Conservation (phyloP, 37 sponge, comb jelly and placozoan species). For the Geodia barretti region DNA sequence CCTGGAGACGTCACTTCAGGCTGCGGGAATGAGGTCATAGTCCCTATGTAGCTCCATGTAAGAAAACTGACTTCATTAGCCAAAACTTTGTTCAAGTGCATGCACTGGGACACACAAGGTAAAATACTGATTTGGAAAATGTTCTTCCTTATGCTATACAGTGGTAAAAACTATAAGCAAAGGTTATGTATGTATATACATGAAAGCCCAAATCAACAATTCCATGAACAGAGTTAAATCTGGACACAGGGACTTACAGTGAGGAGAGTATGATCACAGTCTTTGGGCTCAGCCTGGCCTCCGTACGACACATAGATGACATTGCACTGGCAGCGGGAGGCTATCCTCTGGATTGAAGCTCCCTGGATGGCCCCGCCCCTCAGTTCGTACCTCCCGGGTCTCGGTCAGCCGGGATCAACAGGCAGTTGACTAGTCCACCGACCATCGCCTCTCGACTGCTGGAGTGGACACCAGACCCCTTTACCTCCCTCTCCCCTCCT, state of each 20-base stretch:
- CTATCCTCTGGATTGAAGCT: slow-evolving; percentile 77
- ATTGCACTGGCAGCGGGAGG: slow-evolving; percentile 84
- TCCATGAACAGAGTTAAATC: too few species aligned
- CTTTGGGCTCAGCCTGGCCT: slow-evolving; percentile 28
- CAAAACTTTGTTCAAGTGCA: too few species aligned
- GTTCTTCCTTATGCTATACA: too few species aligned
- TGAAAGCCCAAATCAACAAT: too few species aligned
- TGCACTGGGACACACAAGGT: too few species aligned
- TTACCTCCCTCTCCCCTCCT: neutral
- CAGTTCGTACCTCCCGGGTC: neutral
- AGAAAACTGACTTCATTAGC: too few species aligned
- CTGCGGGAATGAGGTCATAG: too few species aligned
- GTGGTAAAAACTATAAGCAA: too few species aligned
- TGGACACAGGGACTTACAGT: neutral
- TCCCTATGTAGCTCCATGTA: too few species aligned
- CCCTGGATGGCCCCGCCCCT: neutral
- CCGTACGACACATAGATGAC: slow-evolving; percentile 74
- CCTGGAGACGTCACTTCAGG: neutral
- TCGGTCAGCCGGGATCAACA: neutral
- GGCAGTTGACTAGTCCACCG: slow-evolving; percentile 71
- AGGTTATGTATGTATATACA: too few species aligned
- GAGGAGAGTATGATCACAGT: neutral
- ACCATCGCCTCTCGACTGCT: slow-evolving; percentile 76
- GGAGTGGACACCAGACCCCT: neutral
- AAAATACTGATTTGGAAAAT: too few species aligned